Conservation (phyloP, 2,888 invertebrate genomes). For the Latrodectus elegans region DNA sequence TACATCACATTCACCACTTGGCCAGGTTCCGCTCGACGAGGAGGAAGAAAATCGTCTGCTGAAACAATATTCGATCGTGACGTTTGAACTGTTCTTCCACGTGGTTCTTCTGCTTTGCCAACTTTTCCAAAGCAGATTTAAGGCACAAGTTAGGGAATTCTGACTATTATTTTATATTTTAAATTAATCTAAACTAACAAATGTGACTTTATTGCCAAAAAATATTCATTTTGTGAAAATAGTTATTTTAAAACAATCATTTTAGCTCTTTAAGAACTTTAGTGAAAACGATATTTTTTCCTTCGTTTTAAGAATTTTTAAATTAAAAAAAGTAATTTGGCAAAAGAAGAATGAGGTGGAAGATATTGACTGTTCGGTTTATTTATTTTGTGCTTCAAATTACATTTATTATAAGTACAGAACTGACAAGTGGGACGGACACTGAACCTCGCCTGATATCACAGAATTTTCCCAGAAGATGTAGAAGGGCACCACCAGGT, state of each 20-base stretch:
- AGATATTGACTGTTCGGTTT: not conserved
- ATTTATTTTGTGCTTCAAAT: not conserved
- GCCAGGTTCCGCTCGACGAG: slow-evolving; percentile 2
- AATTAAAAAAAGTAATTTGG: no score
- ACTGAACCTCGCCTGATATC: slow-evolving; percentile 30
- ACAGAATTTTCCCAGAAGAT: slow-evolving; percentile 48
- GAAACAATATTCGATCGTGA: not conserved
- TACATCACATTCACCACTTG: not conserved
- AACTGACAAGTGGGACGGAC: not conserved
- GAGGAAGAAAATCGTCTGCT: slow-evolving; percentile 3
- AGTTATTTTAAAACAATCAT: no score
- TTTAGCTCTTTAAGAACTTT: no score
- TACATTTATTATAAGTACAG: not conserved
- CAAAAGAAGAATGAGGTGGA: not conserved
- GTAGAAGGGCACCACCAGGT: slow-evolving; percentile 73
- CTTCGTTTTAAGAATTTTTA: no score
- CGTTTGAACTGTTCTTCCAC: not conserved
- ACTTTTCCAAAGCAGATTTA: no score
- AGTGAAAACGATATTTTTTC: no score
- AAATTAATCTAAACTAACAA: no score
- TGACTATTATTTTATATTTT: no score
- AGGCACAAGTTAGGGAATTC: no score
- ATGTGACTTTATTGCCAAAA: no score
- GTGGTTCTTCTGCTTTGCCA: not conserved
- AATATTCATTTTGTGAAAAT: no score